Evolutionary conservation across 1,140 invertebrate genomes (phyloP), one percentile per base, ranked within the genome.

Genomic region (Hormaphis cornu): DNA sequence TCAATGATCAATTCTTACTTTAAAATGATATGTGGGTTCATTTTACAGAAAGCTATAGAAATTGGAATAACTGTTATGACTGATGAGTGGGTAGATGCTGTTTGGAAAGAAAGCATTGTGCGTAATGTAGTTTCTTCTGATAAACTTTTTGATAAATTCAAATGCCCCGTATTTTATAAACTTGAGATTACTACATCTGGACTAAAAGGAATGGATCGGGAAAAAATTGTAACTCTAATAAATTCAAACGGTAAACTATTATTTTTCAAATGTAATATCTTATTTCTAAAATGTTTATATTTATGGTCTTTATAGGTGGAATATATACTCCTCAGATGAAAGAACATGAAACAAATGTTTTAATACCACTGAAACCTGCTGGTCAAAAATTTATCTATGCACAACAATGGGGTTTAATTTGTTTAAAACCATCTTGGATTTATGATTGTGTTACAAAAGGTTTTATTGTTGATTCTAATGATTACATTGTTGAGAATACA

Each of bases 351-450:
- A 83, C 82, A 7, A 81, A 80, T 18, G 78, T 84, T 71, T 75
- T 85, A 0, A 77, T 85, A 24, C 74, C 81, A 6, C 77, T 79
- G 48, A 78, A 81, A 46, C 76, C 86, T 3, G 81, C 84, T 70
- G 90, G 90, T 69, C 85, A 90, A 16, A 96, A 96, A 76, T 87
- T 88, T 75, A 87, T 86, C 73, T 88, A 85, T 73, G 92, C 91
- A 0, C 76, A 84, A 53, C 83, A 86, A 72, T 90, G 86, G 78
- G 84, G 85, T 69, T 88, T 90, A 73, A 83, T 84, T 33, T 89
- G 87, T 76, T 82, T 92, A 1, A 81, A 78, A 58, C 82, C 84
- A 0, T 79, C 86, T 16, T 96, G 93, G 92, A 79, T 95, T 35
- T 83, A 83, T 71, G 87, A 92, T 24, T 91, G 89, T 52, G 79